Percentiles rank a stretch among this genome's conserved stretches.
Conservation (phyloP, 2,797 vertebrate genomes). For the Gymnopithys bicolor region DNA sequence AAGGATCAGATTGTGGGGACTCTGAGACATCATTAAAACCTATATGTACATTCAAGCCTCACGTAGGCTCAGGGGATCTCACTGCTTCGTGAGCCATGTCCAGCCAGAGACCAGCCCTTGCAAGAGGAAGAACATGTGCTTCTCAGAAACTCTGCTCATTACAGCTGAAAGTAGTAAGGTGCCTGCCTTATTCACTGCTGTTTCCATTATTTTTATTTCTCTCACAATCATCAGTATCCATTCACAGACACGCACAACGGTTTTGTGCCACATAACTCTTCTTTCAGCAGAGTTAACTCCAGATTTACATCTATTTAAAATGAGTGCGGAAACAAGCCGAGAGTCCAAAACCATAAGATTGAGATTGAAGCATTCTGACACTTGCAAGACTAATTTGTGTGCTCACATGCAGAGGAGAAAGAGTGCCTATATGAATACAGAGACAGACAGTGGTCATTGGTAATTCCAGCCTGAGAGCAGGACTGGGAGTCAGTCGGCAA, state of each 20-base stretch:
- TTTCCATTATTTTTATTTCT: slow-evolving; percentile 32
- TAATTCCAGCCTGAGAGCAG: neutral
- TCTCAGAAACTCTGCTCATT: neutral
- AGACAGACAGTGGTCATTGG: neutral
- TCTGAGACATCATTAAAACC: neutral
- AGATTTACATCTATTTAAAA: neutral
- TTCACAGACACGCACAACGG: neutral
- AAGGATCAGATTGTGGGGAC: neutral
- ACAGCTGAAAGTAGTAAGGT: neutral
- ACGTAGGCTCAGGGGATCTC: neutral
- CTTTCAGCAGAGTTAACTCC: neutral
- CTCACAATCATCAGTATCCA: neutral
- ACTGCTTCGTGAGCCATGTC: neutral
- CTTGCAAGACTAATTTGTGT: neutral
- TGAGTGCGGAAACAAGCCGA: neutral
- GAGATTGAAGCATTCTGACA: neutral
- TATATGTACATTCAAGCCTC: neutral
- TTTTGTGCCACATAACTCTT: neutral
- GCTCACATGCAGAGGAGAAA: neutral
- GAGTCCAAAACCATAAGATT: neutral
- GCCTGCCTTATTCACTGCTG: neutral
- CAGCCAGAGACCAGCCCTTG: neutral
- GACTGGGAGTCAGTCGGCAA: neutral
- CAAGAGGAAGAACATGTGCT: neutral
- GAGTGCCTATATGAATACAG: rapidly evolving